Conservation (phyloP, 1,140 invertebrate species). For the Acromyrmex echinatior region DNA sequence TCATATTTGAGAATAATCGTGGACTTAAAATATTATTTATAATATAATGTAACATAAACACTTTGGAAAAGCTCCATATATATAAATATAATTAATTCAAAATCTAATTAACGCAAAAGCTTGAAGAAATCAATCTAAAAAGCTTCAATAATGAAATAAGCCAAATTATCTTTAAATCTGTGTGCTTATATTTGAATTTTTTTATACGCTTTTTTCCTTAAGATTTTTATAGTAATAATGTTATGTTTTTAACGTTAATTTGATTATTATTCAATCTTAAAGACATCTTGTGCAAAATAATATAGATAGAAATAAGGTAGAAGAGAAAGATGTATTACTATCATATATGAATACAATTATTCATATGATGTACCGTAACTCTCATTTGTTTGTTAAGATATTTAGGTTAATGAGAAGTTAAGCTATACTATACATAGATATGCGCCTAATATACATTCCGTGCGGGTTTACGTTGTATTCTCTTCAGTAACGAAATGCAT, state of each 20-base stretch:
- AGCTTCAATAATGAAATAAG: too few relatives aligned
- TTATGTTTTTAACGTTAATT: background rate
- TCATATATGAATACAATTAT: background rate
- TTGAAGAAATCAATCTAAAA: too few relatives aligned
- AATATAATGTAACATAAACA: too few relatives aligned
- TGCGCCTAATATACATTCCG: slow-evolving; percentile 33
- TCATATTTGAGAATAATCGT: too few relatives aligned
- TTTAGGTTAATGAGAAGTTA: slow-evolving; percentile 62
- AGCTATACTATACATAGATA: background rate
- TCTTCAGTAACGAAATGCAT: background rate
- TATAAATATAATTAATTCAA: too few relatives aligned
- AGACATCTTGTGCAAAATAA: background rate
- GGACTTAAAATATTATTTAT: too few relatives aligned
- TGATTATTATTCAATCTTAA: background rate
- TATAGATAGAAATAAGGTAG: background rate
- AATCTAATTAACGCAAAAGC: too few relatives aligned
- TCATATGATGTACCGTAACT: slow-evolving; percentile 6
- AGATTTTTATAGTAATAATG: background rate
- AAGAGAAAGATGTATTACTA: background rate
- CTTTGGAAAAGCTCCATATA: too few relatives aligned
- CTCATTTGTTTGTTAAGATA: slow-evolving; percentile 69
- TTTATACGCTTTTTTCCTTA: too few relatives aligned
- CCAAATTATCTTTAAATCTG: too few relatives aligned
- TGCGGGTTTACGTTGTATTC: background rate
- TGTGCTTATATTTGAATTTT: too few relatives aligned